phyloP scores from a whole-genome alignment of 2,888 invertebrate species.

The Agrotis clavis region DNA sequence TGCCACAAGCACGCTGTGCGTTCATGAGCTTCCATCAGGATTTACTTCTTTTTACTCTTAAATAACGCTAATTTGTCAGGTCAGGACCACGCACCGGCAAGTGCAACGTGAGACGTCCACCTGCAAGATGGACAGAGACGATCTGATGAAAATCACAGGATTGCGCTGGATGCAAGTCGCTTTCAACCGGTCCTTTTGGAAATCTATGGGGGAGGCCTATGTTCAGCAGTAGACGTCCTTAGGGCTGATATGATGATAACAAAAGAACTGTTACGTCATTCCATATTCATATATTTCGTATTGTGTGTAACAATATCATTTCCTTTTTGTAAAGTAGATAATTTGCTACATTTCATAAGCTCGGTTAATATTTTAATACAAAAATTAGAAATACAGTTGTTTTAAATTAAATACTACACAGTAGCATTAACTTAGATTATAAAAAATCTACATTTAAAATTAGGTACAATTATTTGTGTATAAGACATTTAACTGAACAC shows the following conservation, averaged over 20 bases:
- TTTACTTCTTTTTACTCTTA: neutral
- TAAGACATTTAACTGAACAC: conserved; percentile 79
- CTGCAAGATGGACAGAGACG: no score
- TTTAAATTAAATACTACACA: conserved; percentile 62
- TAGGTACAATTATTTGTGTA: conserved; percentile 29
- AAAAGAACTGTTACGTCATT: neutral
- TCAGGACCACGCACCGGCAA: neutral
- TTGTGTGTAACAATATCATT: conserved; percentile 25
- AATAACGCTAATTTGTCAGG: neutral
- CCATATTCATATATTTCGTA: conserved; percentile 16
- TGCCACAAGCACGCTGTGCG: no score
- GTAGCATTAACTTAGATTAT: conserved; percentile 61
- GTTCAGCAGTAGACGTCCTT: no score
- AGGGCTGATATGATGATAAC: neutral
- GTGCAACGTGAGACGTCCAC: no score
- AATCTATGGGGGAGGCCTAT: no score
- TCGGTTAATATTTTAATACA: conserved; percentile 22
- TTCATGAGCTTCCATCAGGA: neutral
- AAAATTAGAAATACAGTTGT: conserved; percentile 22
- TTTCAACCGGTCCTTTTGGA: no score
- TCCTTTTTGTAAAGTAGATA: conserved; percentile 24
- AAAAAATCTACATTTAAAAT: conserved; percentile 41
- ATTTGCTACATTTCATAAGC: conserved; percentile 29
- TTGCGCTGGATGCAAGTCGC: no score
- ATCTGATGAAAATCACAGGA: no score